A percentile compares a stretch with the other conserved stretches of the same genome.
Evolutionary conservation across 2,888 invertebrate genomes (phyloP).

Genomic region (Drosophila borealis): DNA sequence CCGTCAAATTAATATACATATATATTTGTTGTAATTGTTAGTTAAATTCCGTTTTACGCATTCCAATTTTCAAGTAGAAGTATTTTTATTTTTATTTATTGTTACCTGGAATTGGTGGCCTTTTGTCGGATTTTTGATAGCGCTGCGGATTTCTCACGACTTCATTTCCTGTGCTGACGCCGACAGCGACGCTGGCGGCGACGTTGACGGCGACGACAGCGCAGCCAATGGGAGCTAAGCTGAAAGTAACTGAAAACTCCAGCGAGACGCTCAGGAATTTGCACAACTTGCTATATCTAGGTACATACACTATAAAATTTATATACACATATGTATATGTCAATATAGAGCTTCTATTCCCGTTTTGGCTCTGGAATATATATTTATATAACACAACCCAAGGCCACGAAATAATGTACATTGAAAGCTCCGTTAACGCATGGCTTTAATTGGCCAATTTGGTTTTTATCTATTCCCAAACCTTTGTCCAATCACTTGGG

Average conservation of each 20-base stretch:
- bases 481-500: too few relatives aligned
- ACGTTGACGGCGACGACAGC: constrained; percentile 1
- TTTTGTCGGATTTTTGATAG: constrained; percentile 21
- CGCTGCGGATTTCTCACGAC: constrained; percentile 41
- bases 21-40: constrained; percentile 5
- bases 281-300: constrained; percentile 20
- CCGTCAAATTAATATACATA: background rate
- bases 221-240: constrained; percentile 8
- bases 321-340: background rate
- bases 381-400: background rate
- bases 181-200: background rate
- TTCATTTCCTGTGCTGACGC: constrained; percentile 43
- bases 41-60: constrained; percentile 44
- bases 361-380: background rate
- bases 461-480: background rate
- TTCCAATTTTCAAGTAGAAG: constrained; percentile 22
- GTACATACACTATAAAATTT: constrained; percentile 2
- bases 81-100: background rate
- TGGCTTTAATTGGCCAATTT: background rate
- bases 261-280: constrained; percentile 25
- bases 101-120: constrained; percentile 37
- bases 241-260: constrained; percentile 29
- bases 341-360: background rate
- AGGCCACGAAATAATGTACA: background rate
- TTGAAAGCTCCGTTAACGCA: background rate